Base-by-base conservation (phyloP, 2,113 vertebrate species). In the Dissostichus mawsoni region DNA sequence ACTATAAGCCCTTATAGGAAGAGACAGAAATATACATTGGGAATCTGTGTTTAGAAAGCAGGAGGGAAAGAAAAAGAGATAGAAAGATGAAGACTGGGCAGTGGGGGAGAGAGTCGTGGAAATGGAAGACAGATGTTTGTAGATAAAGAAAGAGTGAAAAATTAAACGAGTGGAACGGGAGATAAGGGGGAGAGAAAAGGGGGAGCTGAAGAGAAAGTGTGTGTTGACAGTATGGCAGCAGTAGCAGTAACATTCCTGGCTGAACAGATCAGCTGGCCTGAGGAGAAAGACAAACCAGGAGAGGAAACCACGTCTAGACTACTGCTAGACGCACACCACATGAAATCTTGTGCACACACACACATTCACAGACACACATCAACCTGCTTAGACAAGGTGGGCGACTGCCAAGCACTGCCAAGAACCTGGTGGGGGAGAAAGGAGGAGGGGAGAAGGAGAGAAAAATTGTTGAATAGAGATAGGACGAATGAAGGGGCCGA, bases 221-320 rank as follows among this genome's bases (percentile, higher is more conserved):
- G 88, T 90, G 88, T 90, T 90, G 87, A 68, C 84, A 75, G 86
- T 85, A 78, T 84, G 90, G 85, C 90, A 87, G 91, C 90, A 88
- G 90, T 88, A 92, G 91, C 90, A 90, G 86, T 85, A 86, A 92
- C 93, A 94, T 94, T 94, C 93, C 93, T 87, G 89, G 89, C 84
- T 86, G 93, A 91, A 92, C 91, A 94, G 89, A 93, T 94, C 93
- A 94, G 91, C 91, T 94, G 93, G 93, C 90, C 89, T 70, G 69
- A 85, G 88, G 92, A 94, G 92, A 94, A 94, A 94, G 92, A 93
- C 93, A 94, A 94, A 94, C 92, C 79, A 16, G 81, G 85, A 92
- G 92, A 94, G 93, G 93, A 94, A 94, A 94, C 93, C 92, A 87
- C 84, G 93, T 94, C 93, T 93, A 94, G 93, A 94, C 93, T 84